Evolutionary conservation across 2,888 invertebrate genomes (phyloP).

Genomic region (Lamproptera curius): DNA sequence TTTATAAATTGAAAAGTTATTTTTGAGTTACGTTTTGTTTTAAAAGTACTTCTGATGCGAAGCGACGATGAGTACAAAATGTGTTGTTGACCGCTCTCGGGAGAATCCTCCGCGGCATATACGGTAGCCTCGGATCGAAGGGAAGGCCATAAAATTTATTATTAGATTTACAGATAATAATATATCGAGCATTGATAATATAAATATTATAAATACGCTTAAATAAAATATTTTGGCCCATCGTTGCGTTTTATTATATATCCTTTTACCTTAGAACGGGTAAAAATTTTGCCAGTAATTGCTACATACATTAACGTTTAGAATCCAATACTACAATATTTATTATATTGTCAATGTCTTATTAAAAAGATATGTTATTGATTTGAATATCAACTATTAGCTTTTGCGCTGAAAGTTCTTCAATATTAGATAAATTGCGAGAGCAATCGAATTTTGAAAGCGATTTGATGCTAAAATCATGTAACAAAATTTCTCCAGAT

Average conservation of each 20-base stretch:
- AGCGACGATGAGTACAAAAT: slow-evolving; percentile 68
- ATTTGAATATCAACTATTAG: too few relatives aligned
- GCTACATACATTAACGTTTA: too few relatives aligned
- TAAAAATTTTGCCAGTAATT: too few relatives aligned
- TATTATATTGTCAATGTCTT: too few relatives aligned
- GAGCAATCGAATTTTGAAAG: too few relatives aligned
- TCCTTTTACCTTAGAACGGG: too few relatives aligned
- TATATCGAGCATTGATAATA: slow-evolving; percentile 75
- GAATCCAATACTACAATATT: too few relatives aligned
- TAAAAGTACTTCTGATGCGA: slow-evolving; percentile 45
- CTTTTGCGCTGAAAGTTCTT: too few relatives aligned
- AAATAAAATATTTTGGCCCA: slow-evolving; percentile 79
- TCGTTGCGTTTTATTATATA: slow-evolving; percentile 51
- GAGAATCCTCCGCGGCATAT: slow-evolving; percentile 43
- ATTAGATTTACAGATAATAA: slow-evolving; percentile 74
- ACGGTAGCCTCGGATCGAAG: slow-evolving; percentile 54
- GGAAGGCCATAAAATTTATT: slow-evolving; percentile 65
- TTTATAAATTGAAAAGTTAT: slow-evolving; percentile 48
- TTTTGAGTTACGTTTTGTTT: slow-evolving; percentile 50
- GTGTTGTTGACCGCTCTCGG: slow-evolving; percentile 42
- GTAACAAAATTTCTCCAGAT: too few relatives aligned
- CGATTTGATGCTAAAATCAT: too few relatives aligned
- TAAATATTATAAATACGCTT: slow-evolving; percentile 78
- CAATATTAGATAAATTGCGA: too few relatives aligned
- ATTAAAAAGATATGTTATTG: too few relatives aligned